Conservation (phyloP, 2,797 vertebrate genomes). For the Alauda arvensis region DNA sequence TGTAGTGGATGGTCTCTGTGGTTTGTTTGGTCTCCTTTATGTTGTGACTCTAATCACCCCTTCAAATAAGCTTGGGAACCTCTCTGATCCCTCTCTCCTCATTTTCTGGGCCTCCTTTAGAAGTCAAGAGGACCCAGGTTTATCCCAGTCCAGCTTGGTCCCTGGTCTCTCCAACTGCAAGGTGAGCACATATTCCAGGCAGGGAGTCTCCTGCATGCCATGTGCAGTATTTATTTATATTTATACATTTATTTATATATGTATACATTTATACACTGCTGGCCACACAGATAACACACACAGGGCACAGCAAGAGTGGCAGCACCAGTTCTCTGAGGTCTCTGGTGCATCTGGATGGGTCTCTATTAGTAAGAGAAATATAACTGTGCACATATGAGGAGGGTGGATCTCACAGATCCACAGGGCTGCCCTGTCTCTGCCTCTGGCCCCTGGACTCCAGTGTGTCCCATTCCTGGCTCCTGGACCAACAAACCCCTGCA, state of each 20-base stretch:
- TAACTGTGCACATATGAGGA: not conserved
- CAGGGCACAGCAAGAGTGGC: not conserved
- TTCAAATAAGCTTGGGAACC: not conserved
- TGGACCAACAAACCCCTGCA: not conserved
- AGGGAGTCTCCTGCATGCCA: not conserved
- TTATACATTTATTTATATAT: no score
- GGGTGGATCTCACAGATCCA: no score
- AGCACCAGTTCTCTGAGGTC: not conserved
- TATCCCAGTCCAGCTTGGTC: not conserved
- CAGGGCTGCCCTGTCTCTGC: not conserved
- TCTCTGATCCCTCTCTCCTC: not conserved
- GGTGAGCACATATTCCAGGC: not conserved
- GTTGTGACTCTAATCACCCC: not conserved
- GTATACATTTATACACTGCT: fast-evolving
- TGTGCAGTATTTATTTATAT: no score
- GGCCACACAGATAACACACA: not conserved
- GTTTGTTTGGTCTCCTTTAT: not conserved
- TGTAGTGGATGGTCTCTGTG: not conserved
- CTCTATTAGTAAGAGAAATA: not conserved
- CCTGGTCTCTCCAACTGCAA: not conserved
- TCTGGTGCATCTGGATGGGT: not conserved
- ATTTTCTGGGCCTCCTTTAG: not conserved
- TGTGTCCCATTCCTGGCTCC: not conserved
- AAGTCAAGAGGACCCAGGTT: not conserved
- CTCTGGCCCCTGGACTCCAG: not conserved